Evolutionary conservation across 2,113 vertebrate genomes (phyloP), one percentile per base, ranked within the genome.

Genomic region (Zapornia atra): DNA sequence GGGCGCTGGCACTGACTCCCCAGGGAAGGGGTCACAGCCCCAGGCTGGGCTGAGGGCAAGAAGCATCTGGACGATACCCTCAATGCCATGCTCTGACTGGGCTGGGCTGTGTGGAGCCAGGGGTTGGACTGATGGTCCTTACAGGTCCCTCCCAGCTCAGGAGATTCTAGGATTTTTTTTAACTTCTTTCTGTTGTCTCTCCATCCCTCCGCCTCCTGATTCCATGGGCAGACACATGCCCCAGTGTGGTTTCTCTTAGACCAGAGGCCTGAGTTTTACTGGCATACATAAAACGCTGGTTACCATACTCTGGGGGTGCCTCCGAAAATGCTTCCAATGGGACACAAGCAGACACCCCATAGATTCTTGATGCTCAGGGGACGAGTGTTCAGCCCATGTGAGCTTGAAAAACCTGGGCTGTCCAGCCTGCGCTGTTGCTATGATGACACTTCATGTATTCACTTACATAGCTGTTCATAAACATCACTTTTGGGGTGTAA

Each of bases 331-430:
- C 36, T 82, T 82, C 65, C 42, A 44, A 0, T 28, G 25, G 51
- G 26, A 26, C 26, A 53, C 26, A 15, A 46, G 13, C 16, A 71
- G 57, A 46, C 56, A 53, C 34, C 44, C 51, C 40, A n/a, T 46
- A n/a, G 33, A 24, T 31, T 57, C 46, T 29, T 46, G 34, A 20
- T 29, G 44, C 44, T 57, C 53, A 11, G 77, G 33, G 26, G 56
- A 28, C 0, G 0, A 18, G 24, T 20, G 26, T 26, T 59, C 10
- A 51, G 33, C 38, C 28, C 28, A 8, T 15, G 6, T 0, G 22
- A 77, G 29, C 33, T 60, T 64, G 38, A 73, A 20, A n/a, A 76
- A 10, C 16, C 54, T 8, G 26, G 48, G 15, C 70, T 64, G 63
- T 7, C 60, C 75, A 48, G 46, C 33, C 42, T 12, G 21, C 25